phyloP scores from a whole-genome alignment of 37 sponge, comb jelly and placozoan genomes.

The Hormiphora californensis region DNA sequence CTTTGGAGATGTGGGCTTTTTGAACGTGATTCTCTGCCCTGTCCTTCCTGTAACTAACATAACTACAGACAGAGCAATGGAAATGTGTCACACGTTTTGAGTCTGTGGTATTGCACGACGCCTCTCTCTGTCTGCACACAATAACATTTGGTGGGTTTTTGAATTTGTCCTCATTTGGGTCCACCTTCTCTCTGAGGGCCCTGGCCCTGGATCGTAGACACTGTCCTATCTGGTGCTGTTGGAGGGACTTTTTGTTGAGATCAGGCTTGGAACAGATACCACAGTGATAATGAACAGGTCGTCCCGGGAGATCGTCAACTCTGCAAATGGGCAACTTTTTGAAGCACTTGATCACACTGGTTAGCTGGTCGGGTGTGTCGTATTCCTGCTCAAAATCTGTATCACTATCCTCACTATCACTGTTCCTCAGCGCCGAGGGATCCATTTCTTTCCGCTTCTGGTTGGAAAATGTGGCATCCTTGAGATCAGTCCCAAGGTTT shows the following conservation, averaged over 20 bases:
- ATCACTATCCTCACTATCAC: slow-evolving; percentile 25
- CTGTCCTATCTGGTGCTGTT: not conserved
- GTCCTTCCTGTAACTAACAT: slow-evolving; percentile 52
- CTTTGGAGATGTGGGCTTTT: not conserved
- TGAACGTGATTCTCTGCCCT: slow-evolving; percentile 44
- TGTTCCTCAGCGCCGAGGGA: slow-evolving; percentile 24
- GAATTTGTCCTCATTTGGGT: slow-evolving; percentile 34
- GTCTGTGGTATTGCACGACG: slow-evolving; percentile 8
- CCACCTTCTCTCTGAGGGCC: not conserved
- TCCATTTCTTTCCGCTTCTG: slow-evolving; percentile 43
- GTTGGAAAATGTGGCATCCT: not conserved
- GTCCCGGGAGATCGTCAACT: slow-evolving; percentile 42
- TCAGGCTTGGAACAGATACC: slow-evolving; percentile 41
- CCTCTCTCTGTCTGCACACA: slow-evolving; percentile 13
- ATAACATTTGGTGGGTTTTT: slow-evolving; percentile 48
- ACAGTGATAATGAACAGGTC: slow-evolving; percentile 49
- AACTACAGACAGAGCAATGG: slow-evolving; percentile 43
- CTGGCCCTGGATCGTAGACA: not conserved
- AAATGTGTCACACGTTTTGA: slow-evolving; percentile 51
- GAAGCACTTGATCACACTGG: slow-evolving; percentile 23
- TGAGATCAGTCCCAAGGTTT: not conserved
- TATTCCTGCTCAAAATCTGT: not conserved
- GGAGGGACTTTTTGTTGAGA: not conserved
- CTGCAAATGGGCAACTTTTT: slow-evolving; percentile 30
- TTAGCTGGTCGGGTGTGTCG: slow-evolving; percentile 12